Base-by-base conservation (phyloP, 2,888 invertebrate species). In the Eupithecia insigniata region DNA sequence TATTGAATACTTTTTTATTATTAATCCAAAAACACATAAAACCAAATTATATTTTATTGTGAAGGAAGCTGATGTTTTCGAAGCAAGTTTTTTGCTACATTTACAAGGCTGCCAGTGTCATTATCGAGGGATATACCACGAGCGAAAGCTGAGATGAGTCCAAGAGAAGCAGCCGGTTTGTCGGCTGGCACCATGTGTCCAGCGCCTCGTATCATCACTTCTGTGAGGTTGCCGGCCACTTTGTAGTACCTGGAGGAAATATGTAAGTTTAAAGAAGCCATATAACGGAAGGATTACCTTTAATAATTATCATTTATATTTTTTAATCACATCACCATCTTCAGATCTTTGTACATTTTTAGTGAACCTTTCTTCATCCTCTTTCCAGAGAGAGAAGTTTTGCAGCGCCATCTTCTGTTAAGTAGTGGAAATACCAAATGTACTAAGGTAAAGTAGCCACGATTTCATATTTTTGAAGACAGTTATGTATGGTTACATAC, bases 131-230 rank as follows among this genome's bases (percentile, higher is more conserved):
- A 70, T 6, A 91, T 77, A 16, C 90, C 90, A n/a, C 93, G 89
- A 39, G 95, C 92, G 84, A 96, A 96, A 75, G 95, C 95, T 43
- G 95, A 94, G 78, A 96, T 95, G 76, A 96, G 91, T 30, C 96
- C 95, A 1, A 95, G 91, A 0, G 95, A 90, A 64, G 95, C 95
- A 2, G 94, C 90, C 0, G 96, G 96, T 82, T 95, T 94, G 85
- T 96, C 96, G 0, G 95, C 90, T 0, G 96, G 96, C 5, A 96
- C 95, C 95, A 96, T 95, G 84, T 96, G 96, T 0, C 96, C 96
- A 1, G 96, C 95, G 64, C 95, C 95, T 28, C 96, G 90, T 14
- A 96, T 90, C 87, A 96, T 90, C 16, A 96, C 94, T 80, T 96
- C 96, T 0, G 94, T 95, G 51, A 96, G 91, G 78, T 95, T 95